Evolutionary conservation across 1,140 invertebrate species (phyloP), one percentile per base, ranked within the genome.

Genomic region (Diachasmimorpha longicaudata): DNA sequence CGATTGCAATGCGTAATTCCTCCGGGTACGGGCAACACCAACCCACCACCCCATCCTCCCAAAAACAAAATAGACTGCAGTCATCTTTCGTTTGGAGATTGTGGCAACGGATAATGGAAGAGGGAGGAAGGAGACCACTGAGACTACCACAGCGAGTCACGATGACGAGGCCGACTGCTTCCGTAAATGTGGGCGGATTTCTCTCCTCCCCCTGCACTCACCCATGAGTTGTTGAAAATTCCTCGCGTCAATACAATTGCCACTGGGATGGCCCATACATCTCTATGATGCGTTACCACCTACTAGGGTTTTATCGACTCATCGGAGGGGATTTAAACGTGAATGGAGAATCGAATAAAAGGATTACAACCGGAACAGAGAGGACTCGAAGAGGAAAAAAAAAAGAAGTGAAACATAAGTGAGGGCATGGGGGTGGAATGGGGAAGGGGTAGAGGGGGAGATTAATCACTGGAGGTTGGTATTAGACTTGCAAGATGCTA

Each of bases 401-500:
- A 66, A 23, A 21, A 66, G 31, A 6, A 46, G 69, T 21, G 11
- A 46, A 70, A 58, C 9, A 55, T 39, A 72, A 72, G 58, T 13
- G 37, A 72, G 39, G 13, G 42, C 52, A 72, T 21, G 39, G 10
- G 10, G n/a, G 31, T 16, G 13, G 52, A 55, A 58, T 42, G 42
- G 23, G 39, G n/a, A n/a, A n/a, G n/a, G n/a, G n/a, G n/a, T n/a
- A n/a, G n/a, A n/a, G n/a, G n/a, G 21, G 52, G 23, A n/a, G 46
- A 55, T 72, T 66, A 58, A 58, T 58, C 71, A 72, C 37, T 58
- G 0, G n/a, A 21, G 25, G 25, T 55, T 52, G 39, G 25, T 3
- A 63, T 55, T 72, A 72, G 31, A 72, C 71, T 72, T 55, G 16
- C 70, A 48, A 71, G 70, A 71, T 72, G 71, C 48, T 63, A 31